Evolutionary conservation across 2,888 invertebrate genomes (phyloP).

Genomic region (Diogma glabrata): DNA sequence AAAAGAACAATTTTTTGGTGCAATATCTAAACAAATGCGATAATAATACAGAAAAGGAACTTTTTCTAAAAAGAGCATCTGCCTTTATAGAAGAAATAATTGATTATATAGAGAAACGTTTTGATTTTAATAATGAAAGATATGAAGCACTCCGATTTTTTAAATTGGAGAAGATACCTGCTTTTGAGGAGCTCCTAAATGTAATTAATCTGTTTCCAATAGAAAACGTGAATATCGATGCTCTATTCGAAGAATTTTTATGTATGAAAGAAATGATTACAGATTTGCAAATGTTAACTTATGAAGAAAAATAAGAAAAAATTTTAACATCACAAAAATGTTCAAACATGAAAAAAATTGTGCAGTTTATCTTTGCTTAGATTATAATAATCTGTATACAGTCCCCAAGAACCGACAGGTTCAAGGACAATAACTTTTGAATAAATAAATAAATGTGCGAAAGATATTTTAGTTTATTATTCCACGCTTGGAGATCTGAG

Average conservation of each 20-base stretch:
- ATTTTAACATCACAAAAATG: neutral
- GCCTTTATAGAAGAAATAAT: neutral
- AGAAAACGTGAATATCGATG: neutral
- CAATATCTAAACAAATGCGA: slow-evolving; percentile 1
- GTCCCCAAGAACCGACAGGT: too few relatives aligned
- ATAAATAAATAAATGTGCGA: slow-evolving; percentile 4
- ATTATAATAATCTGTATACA: too few relatives aligned
- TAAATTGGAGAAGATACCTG: too few relatives aligned
- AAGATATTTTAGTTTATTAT: slow-evolving; percentile 4
- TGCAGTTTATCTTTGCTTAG: slow-evolving; percentile 3
- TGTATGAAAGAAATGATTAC: neutral
- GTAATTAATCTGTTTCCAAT: neutral
- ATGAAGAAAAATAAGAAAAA: neutral
- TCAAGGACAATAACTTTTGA: too few relatives aligned
- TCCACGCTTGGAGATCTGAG: neutral
- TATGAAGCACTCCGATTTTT: neutral
- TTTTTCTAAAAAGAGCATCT: neutral
- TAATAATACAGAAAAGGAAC: too few relatives aligned
- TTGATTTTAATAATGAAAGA: neutral
- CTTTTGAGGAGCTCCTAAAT: too few relatives aligned
- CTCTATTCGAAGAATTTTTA: neutral
- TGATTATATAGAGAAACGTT: neutral
- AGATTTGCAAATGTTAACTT: neutral
- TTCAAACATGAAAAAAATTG: slow-evolving; percentile 1
- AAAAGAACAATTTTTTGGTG: slow-evolving; percentile 7